Evolutionary conservation across 2,888 invertebrate species (phyloP).

Genomic region (Parelbella ahira): DNA sequence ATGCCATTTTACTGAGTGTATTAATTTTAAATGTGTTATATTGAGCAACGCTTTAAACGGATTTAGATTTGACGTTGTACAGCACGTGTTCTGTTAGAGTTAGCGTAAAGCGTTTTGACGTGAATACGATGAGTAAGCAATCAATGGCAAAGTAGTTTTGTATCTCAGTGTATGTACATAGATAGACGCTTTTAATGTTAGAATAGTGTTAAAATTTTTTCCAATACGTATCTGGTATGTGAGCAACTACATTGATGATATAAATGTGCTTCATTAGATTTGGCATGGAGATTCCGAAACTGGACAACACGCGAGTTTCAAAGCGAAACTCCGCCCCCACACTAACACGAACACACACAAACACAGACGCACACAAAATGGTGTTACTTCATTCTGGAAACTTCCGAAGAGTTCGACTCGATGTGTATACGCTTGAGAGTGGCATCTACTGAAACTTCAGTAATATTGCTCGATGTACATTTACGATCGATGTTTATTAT

Average conservation of each 20-base stretch:
- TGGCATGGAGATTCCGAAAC: constrained; percentile 56
- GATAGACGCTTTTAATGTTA: constrained; percentile 45
- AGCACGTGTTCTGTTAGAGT: constrained; percentile 5
- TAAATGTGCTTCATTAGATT: constrained; percentile 67
- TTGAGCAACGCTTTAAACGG: constrained; percentile 11
- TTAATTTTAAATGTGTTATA: not conserved
- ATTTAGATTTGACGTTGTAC: constrained; percentile 2
- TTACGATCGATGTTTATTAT: constrained; percentile 42
- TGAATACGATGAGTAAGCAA: too few relatives aligned
- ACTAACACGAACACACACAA: constrained; percentile 34
- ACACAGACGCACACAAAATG: constrained; percentile 39
- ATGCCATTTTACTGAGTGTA: constrained; percentile 1
- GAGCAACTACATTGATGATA: constrained; percentile 63
- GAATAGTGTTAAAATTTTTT: constrained; percentile 41
- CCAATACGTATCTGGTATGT: constrained; percentile 70
- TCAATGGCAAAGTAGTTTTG: too few relatives aligned
- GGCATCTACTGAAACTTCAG: constrained; percentile 13
- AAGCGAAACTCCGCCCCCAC: too few relatives aligned
- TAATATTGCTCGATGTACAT: constrained; percentile 31
- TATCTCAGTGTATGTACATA: constrained; percentile 34
- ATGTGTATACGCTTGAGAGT: constrained; percentile 19
- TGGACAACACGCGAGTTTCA: constrained; percentile 41
- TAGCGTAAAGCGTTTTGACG: too few relatives aligned
- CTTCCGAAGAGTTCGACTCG: constrained; percentile 22
- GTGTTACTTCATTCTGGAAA: constrained; percentile 23